Evolutionary conservation across 2,797 vertebrate genomes (phyloP), one percentile per base, ranked within the genome.

Genomic region (Myotis pilosus): DNA sequence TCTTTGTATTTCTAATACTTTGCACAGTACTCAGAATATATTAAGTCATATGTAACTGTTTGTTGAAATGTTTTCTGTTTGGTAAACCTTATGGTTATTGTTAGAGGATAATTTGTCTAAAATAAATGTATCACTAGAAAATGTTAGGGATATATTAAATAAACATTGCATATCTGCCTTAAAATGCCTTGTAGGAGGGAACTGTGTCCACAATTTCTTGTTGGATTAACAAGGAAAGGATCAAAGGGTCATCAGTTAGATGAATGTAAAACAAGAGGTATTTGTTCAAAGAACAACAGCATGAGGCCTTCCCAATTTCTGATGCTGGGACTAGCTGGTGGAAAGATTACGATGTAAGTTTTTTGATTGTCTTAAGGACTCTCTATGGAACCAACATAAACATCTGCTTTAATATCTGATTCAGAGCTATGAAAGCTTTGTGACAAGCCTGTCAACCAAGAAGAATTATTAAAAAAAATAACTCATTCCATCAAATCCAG

Each of bases 41-140:
- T 72, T 62, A 82, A 62, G 19, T 30, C 60, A 23, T 55, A 33
- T 25, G 30, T 28, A 89, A 64, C 5, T 51, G 53, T 91, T 76
- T 80, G 8, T 55, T 92, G 74, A 89, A 84, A 38, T 80, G 7
- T 74, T 62, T 78, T 57, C 76, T 49, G 86, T 66, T 93, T 83
- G 60, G 6, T 22, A 89, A 92, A 38, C 20, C 17, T 84, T 84
- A 44, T 53, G 57, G 71, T 69, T 60, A 81, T 23, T 36, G 20
- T 30, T 38, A 55, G 30, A 90, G 25, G 15, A 76, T 91, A 53
- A 62, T 28, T 41, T 47, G 12, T 82, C 66, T 87, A 71, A 92
- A 94, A 75, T 82, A 71, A 89, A 84, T 47, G 15, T 15, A 80
- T 33, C 41, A 51, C 53, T 90, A 87, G 49, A 82, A 66, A 89